These are phyloP conservation scores for Cantharis nigra DNA, from an alignment of 2,888 invertebrate genomes.

Conservation along the genomic window DNA sequence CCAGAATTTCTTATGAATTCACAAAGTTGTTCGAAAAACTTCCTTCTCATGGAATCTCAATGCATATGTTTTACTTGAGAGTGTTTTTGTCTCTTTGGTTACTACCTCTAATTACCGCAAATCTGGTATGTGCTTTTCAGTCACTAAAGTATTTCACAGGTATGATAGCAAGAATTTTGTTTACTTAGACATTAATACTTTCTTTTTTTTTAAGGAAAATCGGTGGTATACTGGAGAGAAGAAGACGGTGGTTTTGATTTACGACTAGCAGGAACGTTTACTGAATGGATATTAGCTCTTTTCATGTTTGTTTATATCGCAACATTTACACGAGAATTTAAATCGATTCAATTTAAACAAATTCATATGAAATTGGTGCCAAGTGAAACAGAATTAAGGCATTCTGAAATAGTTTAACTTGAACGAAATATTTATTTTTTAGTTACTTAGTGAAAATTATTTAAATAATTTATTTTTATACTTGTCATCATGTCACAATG, in stretches of 20 bases:
- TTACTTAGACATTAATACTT: too few species aligned
- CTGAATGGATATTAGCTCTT: conserved; percentile 30
- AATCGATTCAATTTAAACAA: conserved; percentile 17
- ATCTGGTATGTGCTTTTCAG: neutral
- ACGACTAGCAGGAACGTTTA: conserved; percentile 22
- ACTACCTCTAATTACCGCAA: neutral
- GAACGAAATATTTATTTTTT: neutral
- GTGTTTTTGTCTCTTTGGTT: conserved; percentile 4
- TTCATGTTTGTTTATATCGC: conserved; percentile 25
- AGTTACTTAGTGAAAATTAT: neutral
- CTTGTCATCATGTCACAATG: too few species aligned
- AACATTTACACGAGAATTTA: conserved; percentile 28
- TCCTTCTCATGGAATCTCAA: neutral
- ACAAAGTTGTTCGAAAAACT: neutral
- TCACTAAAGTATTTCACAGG: conserved; percentile 10
- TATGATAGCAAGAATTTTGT: neutral
- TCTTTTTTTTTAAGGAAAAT: conserved; percentile 11
- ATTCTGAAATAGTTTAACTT: neutral
- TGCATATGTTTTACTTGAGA: neutral
- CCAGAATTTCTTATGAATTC: conserved; percentile 1
- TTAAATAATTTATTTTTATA: too few species aligned
- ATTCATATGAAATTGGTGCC: neutral
- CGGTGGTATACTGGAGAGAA: conserved; percentile 29
- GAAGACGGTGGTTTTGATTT: conserved; percentile 28
- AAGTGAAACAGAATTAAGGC: neutral